Conservation (phyloP, 2,888 invertebrate species). For the Baccha elongata region DNA sequence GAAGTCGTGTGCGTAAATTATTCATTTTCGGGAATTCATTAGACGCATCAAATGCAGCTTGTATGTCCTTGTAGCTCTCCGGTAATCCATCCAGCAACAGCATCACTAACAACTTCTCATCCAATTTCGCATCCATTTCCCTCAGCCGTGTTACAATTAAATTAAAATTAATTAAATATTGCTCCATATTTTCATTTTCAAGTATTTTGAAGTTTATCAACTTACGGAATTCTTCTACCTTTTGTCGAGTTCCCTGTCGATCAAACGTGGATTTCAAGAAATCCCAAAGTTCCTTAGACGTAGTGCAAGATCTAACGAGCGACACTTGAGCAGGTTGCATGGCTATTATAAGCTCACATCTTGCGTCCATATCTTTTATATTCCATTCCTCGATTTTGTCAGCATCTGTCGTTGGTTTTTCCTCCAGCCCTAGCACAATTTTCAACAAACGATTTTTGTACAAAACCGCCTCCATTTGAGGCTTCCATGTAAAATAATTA, state of each 20-base stretch:
- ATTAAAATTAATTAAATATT: slow-evolving; percentile 35
- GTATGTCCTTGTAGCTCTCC: slow-evolving; percentile 16
- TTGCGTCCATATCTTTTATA: slow-evolving; percentile 27
- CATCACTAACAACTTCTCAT: slow-evolving; percentile 28
- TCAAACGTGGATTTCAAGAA: slow-evolving; percentile 11
- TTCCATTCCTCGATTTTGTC: not conserved
- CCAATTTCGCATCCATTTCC: slow-evolving; percentile 42
- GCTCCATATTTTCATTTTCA: not conserved
- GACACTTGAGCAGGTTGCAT: slow-evolving; percentile 22
- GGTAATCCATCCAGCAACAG: slow-evolving; percentile 34
- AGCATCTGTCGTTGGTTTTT: not conserved
- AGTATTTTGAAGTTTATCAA: slow-evolving; percentile 24
- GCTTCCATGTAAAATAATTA: slow-evolving; percentile 14
- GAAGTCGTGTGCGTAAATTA: not conserved
- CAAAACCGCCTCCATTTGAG: slow-evolving; percentile 28
- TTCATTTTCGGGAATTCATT: not conserved
- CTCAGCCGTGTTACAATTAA: slow-evolving; percentile 11
- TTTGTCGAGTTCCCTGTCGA: slow-evolving; percentile 22
- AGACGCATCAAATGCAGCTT: slow-evolving; percentile 19
- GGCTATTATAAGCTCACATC: not conserved
- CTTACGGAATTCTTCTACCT: slow-evolving; percentile 31
- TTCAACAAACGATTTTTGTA: slow-evolving; percentile 20
- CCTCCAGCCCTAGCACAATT: not conserved
- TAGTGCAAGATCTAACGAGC: slow-evolving; percentile 7
- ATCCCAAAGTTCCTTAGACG: slow-evolving; percentile 36